Base-by-base conservation (phyloP, 1,140 invertebrate species). In the Himalopsyche phryganea region DNA sequence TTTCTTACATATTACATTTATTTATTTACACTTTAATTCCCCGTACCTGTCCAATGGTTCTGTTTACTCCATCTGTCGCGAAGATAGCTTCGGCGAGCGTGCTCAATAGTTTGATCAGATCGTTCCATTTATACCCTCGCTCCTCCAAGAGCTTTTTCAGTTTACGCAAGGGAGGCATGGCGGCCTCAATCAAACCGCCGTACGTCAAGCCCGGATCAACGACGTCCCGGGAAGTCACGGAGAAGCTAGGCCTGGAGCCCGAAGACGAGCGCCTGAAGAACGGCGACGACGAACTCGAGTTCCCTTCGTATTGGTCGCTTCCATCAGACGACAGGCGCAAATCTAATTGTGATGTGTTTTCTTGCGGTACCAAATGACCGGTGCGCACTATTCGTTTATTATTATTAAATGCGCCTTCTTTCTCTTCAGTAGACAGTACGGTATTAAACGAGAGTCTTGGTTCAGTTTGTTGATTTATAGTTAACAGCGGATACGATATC, bases 101-200 rank as follows among this genome's bases (percentile, higher is more conserved):
- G 32, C 67, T 65, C 38, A 78, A 66, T 5, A 77, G 66, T 67
- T 75, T 74, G 10, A 73, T 57, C 35, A 78, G 61, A 65, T 76
- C 72, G 60, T 75, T 71, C 76, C 75, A 77, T 63, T 71, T 72
- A 67, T 72, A 77, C 13, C 70, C 69, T 64, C 74, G 71, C 50
- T 38, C 44, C n/a, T 76, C 73, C 67, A 58, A 32, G 35, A 49
- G 7, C 1, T 41, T 36, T 10, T 38, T 4, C 41, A 54, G 46
- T n/a, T 32, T 40, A 2, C 51, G 14, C 10, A 62, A 14, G 7
- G 42, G 20, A 7, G 47, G 23, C 14, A 58, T 32, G 47, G 28
- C 47, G 15, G 74, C 72, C 66, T 75, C 73, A 32, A 77, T 69
- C 62, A 76, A 74, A 46, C 69, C 62, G 47, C 69, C 74, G 65